Evolutionary conservation across 2,797 vertebrate genomes (phyloP), one percentile per base, ranked within the genome.

Genomic region (Pangasius krempfi): DNA sequence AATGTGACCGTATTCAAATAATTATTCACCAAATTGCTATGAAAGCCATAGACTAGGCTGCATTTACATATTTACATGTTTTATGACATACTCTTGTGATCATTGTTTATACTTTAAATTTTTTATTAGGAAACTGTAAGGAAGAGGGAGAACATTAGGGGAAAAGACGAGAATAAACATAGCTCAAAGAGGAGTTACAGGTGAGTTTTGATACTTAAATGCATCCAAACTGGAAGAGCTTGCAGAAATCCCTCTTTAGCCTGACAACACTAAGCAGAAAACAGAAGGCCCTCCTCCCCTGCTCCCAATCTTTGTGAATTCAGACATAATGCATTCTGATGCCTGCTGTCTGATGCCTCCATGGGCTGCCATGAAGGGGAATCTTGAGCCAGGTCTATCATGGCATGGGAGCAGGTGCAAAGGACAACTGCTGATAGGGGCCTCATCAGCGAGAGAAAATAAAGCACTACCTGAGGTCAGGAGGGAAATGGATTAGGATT

Each of bases 261-360:
- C 90, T 88, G 92, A 93, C 94, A 92, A 90, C 87, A 87, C 85
- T 93, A 90, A 68, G 85, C 89, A 85, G 89, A 94, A 93, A 90
- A 92, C 84, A 91, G 87, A 25, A 90, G 81, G 87, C 89, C 86
- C 88, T 86, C 90, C 93, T 93, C 87, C 60, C 66, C 13, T 78
- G 90, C 86, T 91, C 86, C 87, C 90, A 87, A 86, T 89, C 86
- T 90, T 90, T 76, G 22, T 33, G 84, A n/a, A 90, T 75, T 76
- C 75, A 93, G 89, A 94, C 92, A 85, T 94, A 93, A 95, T 94
- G 91, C 93, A 94, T 89, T 92, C 91, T 94, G 93, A 95, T 94
- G 93, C 91, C 90, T 68, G 90, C 93, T 93, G 94, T 94, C 93
- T 79, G 89, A 90, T 91, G 91, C 88, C 85, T 85, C 89, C 84